Percentiles rank a stretch among this genome's conserved stretches.
phyloP scores from a whole-genome alignment of 2,888 invertebrate genomes.

The Seira sanloemensis region DNA sequence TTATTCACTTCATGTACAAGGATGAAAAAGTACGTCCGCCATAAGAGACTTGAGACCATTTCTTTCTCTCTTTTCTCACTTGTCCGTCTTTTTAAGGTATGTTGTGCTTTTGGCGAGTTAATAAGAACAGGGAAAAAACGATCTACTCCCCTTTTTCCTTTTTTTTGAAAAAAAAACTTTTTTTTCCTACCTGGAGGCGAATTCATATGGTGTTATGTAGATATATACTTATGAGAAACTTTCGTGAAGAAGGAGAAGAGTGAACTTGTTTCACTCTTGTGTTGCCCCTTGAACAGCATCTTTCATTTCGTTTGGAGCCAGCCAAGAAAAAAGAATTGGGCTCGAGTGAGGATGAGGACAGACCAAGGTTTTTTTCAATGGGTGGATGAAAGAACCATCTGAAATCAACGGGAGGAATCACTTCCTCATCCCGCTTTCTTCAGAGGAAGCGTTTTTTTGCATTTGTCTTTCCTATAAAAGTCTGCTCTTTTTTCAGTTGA shows the following conservation, averaged over 20 bases:
- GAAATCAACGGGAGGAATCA: background rate
- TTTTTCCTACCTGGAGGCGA: constrained; percentile 57
- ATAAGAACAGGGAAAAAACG: constrained; percentile 15
- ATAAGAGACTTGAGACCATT: too few relatives aligned
- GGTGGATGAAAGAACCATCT: background rate
- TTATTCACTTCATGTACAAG: background rate
- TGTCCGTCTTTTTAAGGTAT: constrained; percentile 4
- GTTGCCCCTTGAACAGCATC: background rate
- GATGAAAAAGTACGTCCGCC: background rate
- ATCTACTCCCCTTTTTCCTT: constrained; percentile 41
- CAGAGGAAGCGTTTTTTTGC: background rate
- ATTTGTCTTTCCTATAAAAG: too few relatives aligned
- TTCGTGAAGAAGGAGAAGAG: background rate
- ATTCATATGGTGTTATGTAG: background rate
- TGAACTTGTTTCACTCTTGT: background rate
- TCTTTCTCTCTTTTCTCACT: background rate
- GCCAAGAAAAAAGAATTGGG: background rate
- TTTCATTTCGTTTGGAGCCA: background rate
- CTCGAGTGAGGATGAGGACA: background rate
- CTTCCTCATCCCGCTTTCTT: background rate
- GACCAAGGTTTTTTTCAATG: background rate
- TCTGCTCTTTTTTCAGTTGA: too few relatives aligned
- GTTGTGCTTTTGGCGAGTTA: constrained; percentile 4
- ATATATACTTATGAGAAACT: background rate
- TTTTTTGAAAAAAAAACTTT: constrained; percentile 20